Conservation (phyloP, 2,797 vertebrate genomes). For the Eidolon dupreanum region DNA sequence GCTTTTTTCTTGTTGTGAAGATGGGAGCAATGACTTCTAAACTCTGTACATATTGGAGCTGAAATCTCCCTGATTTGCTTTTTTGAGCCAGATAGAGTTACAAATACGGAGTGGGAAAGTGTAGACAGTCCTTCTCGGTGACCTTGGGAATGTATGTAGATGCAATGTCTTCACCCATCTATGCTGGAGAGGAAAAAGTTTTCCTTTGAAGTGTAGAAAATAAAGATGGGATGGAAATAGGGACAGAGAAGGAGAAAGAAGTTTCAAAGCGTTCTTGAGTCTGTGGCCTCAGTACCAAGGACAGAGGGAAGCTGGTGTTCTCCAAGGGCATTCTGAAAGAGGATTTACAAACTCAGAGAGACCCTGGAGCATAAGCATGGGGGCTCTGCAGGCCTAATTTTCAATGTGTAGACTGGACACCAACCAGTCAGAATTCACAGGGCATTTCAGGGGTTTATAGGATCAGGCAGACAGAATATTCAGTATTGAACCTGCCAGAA, state of each 20-base stretch:
- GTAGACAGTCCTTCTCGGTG: too few species aligned
- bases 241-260: not conserved
- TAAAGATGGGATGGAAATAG: slow-evolving; percentile 57
- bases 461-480: not conserved
- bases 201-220: slow-evolving; percentile 90
- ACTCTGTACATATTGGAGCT: not conserved
- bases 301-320: not conserved
- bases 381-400: not conserved
- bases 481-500: not conserved
- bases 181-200: slow-evolving; percentile 85
- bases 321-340: not conserved
- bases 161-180: not conserved
- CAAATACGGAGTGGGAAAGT: not conserved
- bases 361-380: not conserved
- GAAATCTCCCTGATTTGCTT: not conserved
- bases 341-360: not conserved
- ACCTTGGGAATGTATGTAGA: not conserved
- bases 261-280: not conserved
- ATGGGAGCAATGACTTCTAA: not conserved
- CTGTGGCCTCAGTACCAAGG: not conserved
- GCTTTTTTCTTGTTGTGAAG: too few species aligned
- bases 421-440: not conserved
- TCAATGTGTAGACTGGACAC: not conserved
- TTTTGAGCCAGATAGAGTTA: not conserved
- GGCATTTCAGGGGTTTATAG: not conserved